Base-by-base conservation (phyloP, 1,140 invertebrate genomes). In the Acyrthosiphon pisum region DNA sequence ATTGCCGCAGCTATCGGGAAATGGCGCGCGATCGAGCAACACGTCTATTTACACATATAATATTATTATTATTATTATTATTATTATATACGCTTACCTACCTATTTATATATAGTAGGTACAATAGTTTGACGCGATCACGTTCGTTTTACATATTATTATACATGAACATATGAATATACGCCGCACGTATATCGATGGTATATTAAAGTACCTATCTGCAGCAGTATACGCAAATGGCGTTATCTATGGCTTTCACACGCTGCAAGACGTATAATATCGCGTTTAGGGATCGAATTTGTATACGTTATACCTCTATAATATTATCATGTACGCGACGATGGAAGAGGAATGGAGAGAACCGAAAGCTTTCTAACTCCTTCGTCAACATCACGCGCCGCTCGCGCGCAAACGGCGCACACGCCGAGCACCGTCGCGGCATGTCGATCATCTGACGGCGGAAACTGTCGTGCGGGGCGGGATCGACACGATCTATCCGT, bases 131-230 rank as follows among this genome's bases (percentile, higher is more conserved):
- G 88, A 89, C 50, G 88, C 50, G 88, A 89, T 89, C 88, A 89
- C 88, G 88, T 89, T 89, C 23, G 88, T 89, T 89, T 89, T 89
- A 89, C 88, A 89, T 89, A 89, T 48, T 87, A 87, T 87, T 48
- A 48, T 84, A 41, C 23, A 30, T 84, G 7, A 20, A 37, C 14
- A 68, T 83, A 83, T 23, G 6, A 81, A 81, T 23, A 37, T 46
- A 46, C 44, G 44, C 37, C 18, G 60, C 60, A 76, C 60, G 60
- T 76, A 76, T 76, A 76, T 76, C 60, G 60, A 76, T n/a, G 60
- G 60, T 68, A 60, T 22, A 53, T 9, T 50, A 50, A 14, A 14
- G 60, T 76, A 18, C 60, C 30, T 76, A 14, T 11, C 11, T 68
- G 7, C 18, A 84, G 37, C 35, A 37, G 81, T 23, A 23, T 8